Evolutionary conservation across 2,797 vertebrate species (phyloP), one percentile per base, ranked within the genome.

Genomic region (Lates japonicus): DNA sequence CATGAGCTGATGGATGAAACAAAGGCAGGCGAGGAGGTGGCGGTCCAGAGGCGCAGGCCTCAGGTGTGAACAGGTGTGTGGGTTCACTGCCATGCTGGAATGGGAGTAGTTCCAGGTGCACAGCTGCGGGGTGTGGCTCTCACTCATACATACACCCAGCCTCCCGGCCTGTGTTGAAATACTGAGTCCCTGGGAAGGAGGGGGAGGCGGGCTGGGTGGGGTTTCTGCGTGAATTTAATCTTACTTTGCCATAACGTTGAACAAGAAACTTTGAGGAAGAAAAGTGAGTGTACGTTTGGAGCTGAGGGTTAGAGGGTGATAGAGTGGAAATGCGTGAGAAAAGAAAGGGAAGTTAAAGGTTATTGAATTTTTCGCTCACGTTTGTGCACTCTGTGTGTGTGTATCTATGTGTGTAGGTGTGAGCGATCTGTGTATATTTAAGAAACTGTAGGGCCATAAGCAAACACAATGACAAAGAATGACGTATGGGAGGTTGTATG

Each of bases 21-120:
- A 91, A 93, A 92, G 76, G 83, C 78, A 78, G 74, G 57, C 14
- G 75, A 85, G 79, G 85, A 82, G 87, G 78, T 85, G 89, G 78
- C 58, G 70, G 86, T 90, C 84, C 88, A 71, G 80, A 92, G 90
- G 93, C 74, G 46, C 86, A 71, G 89, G 91, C 91, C 90, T 93
- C 89, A 93, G 94, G 94, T 94, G 95, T 93, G 93, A 96, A 94
- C 95, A 95, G 95, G 93, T 95, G 95, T 92, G 90, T 88, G 85
- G 95, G 95, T 95, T 96, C 94, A 95, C 87, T 94, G 92, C 85
- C 83, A 90, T 93, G 91, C 90, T 85, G 94, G 95, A 95, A 96
- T 95, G 94, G 90, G 92, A 94, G 87, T 85, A 80, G 87, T 82
- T 94, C 95, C 94, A 95, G 94, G 94, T 95, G 94, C 94, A 94